Base-by-base conservation (phyloP, 2,888 invertebrate genomes). In the Eurytoma californica region DNA sequence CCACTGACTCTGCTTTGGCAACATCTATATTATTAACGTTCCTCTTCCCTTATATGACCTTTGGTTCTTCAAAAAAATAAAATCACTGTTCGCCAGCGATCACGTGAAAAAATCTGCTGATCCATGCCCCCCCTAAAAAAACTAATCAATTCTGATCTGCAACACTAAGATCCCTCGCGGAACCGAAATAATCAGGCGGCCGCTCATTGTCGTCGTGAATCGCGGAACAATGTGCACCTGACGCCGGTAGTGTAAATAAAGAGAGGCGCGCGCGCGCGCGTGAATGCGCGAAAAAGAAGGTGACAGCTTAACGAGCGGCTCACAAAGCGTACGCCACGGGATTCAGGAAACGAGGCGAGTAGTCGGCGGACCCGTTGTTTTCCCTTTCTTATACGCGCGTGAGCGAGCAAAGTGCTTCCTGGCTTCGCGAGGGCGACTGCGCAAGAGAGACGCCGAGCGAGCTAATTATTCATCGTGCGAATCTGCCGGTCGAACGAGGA, bases 221-320 rank as follows among this genome's bases (percentile, higher is more conserved):
- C 3, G 39, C 39, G 39, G 39, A 39, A 39, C 39, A 39, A 39
- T 39, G 39, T 3, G 7, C 39, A 39, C 39, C 39, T 39, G 39
- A 39, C 39, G 39, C 39, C 7, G 39, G 39, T 4, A 39, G 39
- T 39, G 39, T 39, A 39, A 39, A 39, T 39, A 39, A 39, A 39
- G 39, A 39, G 39, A 39, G 39, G n/a, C 39, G 63, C 39, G 61
- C 18, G 16, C n/a, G n/a, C n/a, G n/a, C 39, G 39, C 16, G 20
- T 69, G 20, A 39, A 53, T 72, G 60, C 24, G 47, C 16, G 58
- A 51, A 61, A 60, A 72, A 58, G 53, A 66, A 49, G 28, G 20
- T 39, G 65, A 65, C 63, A 73, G 72, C 24, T 72, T 73, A 65
- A 73, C 65, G 72, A 73, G 72, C 14, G 61, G 47, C 55, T 13